Conservation (phyloP, 2,888 invertebrate genomes). For the Drosophila histrio region DNA sequence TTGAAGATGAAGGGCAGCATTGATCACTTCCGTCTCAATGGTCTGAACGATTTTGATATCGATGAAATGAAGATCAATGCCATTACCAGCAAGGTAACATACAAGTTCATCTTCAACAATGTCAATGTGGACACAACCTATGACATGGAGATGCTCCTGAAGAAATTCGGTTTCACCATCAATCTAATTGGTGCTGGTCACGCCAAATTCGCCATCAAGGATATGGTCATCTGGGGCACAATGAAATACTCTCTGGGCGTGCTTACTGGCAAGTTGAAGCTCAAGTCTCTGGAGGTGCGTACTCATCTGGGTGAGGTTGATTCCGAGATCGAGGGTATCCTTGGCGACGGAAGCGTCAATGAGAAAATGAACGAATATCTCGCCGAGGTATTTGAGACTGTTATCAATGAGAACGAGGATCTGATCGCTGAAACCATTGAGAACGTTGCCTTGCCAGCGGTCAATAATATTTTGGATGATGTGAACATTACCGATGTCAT, state of each 20-base stretch:
- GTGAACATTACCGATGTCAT: slow-evolving; percentile 65
- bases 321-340: slow-evolving; percentile 78
- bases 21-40: slow-evolving; percentile 70
- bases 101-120: slow-evolving; percentile 70
- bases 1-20: slow-evolving; percentile 66
- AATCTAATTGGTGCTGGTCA: slow-evolving; percentile 77
- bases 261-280: slow-evolving; percentile 64
- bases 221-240: slow-evolving; percentile 70
- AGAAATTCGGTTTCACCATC: slow-evolving; percentile 80
- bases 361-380: slow-evolving; percentile 74
- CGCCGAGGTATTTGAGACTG: slow-evolving; percentile 66
- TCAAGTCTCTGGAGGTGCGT: slow-evolving; percentile 74
- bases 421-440: slow-evolving; percentile 73
- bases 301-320: slow-evolving; percentile 75
- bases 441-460: slow-evolving; percentile 59
- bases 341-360: slow-evolving; percentile 77
- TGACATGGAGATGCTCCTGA: slow-evolving; percentile 64
- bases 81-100: slow-evolving; percentile 73
- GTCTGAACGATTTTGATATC: slow-evolving; percentile 77
- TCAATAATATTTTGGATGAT: slow-evolving; percentile 69
- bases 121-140: slow-evolving; percentile 75
- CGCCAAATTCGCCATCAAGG: slow-evolving; percentile 71
- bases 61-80: slow-evolving; percentile 75
- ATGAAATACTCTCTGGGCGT: slow-evolving; percentile 77
- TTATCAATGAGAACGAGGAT: slow-evolving; percentile 79